phyloP scores from a whole-genome alignment of 2,888 invertebrate species.

The Gisinianus flammeolus region DNA sequence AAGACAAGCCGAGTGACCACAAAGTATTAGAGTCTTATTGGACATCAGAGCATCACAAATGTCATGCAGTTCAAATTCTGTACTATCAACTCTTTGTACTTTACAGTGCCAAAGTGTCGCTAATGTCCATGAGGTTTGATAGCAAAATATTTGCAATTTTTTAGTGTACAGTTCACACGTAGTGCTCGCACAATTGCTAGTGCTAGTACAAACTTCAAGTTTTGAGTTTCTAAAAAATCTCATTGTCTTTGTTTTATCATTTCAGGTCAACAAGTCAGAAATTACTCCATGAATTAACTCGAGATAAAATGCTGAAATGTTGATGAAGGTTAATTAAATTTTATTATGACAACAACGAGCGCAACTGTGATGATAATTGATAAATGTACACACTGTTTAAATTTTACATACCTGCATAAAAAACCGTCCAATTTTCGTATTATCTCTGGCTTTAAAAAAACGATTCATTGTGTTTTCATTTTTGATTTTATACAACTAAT shows the following conservation, averaged over 20 bases:
- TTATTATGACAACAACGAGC: not conserved
- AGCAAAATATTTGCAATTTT: too few relatives aligned
- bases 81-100: conserved; percentile 75
- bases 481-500: not conserved
- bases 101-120: conserved; percentile 75
- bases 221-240: too few relatives aligned
- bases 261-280: not conserved
- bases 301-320: not conserved
- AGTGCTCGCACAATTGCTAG: too few relatives aligned
- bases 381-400: too few relatives aligned
- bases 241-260: not conserved
- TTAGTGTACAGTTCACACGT: too few relatives aligned
- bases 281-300: not conserved
- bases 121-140: conserved; percentile 70
- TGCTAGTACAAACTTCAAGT: too few relatives aligned
- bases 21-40: conserved; percentile 66
- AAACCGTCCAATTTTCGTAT: too few relatives aligned
- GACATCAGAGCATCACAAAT: conserved; percentile 86
- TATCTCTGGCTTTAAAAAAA: too few relatives aligned
- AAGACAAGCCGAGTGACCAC: too few relatives aligned
- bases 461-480: too few relatives aligned
- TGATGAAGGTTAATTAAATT: not conserved
- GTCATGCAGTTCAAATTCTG: conserved; percentile 73
- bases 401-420: too few relatives aligned
- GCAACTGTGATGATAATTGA: not conserved